Conservation (phyloP, 2,797 vertebrate species). For the Gymnocypris eckloni region DNA sequence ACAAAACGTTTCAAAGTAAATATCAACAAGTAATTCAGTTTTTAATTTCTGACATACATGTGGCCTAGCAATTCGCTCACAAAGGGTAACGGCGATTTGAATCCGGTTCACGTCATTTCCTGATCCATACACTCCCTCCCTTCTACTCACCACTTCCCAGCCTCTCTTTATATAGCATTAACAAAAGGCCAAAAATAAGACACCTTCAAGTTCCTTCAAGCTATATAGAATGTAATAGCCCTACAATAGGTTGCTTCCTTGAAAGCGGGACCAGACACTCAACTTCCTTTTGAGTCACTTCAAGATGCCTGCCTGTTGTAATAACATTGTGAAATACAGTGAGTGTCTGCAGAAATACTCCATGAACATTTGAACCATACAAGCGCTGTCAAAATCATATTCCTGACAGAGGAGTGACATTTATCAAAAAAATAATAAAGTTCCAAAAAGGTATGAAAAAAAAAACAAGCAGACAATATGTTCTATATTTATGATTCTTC, state of each 20-base stretch:
- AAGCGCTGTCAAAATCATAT: background rate
- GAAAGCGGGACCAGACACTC: background rate
- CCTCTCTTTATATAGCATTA: background rate
- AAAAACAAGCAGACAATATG: background rate
- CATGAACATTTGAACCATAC: background rate
- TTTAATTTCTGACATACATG: no score
- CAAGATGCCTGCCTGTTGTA: background rate
- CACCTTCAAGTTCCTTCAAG: background rate
- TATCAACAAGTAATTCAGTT: no score
- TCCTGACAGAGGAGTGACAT: background rate
- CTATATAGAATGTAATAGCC: background rate
- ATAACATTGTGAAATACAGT: constrained; percentile 21
- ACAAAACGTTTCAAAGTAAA: no score
- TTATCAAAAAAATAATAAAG: background rate
- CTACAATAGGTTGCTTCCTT: constrained; percentile 10
- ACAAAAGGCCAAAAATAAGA: background rate
- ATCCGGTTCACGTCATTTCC: no score
- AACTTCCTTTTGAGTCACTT: constrained; percentile 24
- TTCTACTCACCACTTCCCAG: no score
- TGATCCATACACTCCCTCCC: no score
- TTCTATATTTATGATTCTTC: background rate
- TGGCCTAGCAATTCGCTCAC: no score
- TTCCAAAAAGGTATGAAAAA: background rate
- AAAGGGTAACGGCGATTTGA: no score
- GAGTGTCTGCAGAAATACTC: background rate